phyloP scores from a whole-genome alignment of 2,113 vertebrate species.

The Saguinus imperator region DNA sequence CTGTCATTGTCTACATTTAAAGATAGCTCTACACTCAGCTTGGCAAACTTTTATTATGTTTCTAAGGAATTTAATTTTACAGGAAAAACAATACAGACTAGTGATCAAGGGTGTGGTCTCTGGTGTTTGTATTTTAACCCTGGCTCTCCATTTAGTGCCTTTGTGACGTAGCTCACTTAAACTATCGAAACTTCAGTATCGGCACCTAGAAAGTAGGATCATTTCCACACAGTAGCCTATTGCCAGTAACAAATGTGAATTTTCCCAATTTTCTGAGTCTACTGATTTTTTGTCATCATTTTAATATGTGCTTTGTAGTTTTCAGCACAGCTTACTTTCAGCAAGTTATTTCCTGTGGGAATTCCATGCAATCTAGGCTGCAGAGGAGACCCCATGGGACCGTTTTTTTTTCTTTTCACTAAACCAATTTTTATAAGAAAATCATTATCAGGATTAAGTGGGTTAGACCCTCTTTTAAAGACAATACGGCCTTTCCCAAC shows the following conservation, averaged over 20 bases:
- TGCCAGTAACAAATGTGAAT: background rate
- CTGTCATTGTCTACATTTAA: background rate
- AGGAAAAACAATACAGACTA: background rate
- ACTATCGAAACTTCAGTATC: background rate
- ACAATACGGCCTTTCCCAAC: background rate
- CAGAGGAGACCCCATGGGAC: background rate
- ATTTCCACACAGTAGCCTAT: background rate
- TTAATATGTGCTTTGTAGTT: background rate
- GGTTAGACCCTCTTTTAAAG: background rate
- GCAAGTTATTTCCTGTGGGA: background rate
- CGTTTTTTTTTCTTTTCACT: background rate
- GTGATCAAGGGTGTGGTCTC: background rate
- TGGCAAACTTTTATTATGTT: background rate
- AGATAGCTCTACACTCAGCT: background rate
- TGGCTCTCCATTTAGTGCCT: background rate
- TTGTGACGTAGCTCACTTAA: background rate
- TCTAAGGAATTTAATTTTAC: background rate
- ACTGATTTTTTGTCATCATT: background rate
- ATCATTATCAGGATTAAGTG: slow-evolving; percentile 3
- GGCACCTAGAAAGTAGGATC: background rate
- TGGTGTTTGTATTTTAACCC: background rate
- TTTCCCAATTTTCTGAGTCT: background rate
- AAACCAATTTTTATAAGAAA: slow-evolving; percentile 19
- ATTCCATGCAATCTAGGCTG: background rate
- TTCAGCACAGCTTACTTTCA: background rate